Evolutionary conservation across 2,797 vertebrate species (phyloP).

Genomic region (Strix occidentalis): DNA sequence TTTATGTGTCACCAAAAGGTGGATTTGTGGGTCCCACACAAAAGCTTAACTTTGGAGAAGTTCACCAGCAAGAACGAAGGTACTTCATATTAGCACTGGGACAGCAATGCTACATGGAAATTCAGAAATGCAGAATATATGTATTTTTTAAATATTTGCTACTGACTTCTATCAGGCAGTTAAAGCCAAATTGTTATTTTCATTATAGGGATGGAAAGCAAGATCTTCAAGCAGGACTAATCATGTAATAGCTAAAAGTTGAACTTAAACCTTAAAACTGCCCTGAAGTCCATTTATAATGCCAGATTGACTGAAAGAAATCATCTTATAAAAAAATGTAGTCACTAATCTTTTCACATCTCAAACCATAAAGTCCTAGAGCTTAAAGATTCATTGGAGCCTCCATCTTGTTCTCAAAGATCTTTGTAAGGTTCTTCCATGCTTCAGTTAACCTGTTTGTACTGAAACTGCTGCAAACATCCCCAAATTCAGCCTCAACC

Average conservation of each 20-base stretch:
- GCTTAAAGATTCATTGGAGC: background rate
- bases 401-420: background rate
- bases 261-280: background rate
- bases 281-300: background rate
- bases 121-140: background rate
- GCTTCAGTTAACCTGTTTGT: background rate
- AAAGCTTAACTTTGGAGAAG: background rate
- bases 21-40: background rate
- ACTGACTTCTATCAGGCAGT: background rate
- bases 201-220: background rate
- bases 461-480: background rate
- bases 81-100: background rate
- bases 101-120: background rate
- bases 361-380: background rate
- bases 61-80: background rate
- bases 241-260: background rate
- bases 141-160: background rate
- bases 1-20: rapidly evolving
- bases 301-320: background rate
- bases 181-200: background rate
- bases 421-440: background rate
- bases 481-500: background rate
- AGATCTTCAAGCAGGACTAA: background rate
- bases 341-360: background rate
- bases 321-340: background rate